Percentiles rank a stretch among this genome's conserved stretches.
These are phyloP conservation scores for Caenorhabditis sp. DNA, from an alignment of 2,888 invertebrate genomes.

Conservation along the genomic window DNA sequence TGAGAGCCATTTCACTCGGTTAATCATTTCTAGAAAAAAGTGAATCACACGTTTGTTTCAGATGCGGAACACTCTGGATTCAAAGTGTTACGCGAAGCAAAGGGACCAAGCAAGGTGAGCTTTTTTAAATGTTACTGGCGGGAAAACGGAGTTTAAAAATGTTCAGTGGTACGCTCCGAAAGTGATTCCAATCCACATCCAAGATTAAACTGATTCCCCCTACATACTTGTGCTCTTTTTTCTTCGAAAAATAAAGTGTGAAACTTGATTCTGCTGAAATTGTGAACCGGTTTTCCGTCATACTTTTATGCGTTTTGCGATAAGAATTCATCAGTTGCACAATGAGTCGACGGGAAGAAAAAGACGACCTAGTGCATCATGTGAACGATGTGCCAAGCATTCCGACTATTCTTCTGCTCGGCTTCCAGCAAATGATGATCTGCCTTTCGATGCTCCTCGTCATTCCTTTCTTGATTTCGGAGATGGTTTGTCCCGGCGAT, in stretches of 20 bases:
- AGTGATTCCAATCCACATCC: neutral
- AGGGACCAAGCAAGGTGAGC: neutral
- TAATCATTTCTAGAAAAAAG: neutral
- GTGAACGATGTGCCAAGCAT: slow-evolving; percentile 53
- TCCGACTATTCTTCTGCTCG: slow-evolving; percentile 42
- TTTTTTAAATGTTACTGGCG: too few relatives aligned
- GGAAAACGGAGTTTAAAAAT: too few relatives aligned
- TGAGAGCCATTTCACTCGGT: slow-evolving; percentile 2
- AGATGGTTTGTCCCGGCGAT: slow-evolving; percentile 71
- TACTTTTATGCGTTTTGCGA: slow-evolving; percentile 27
- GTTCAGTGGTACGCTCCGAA: neutral
- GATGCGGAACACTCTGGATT: slow-evolving; percentile 6
- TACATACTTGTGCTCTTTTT: neutral
- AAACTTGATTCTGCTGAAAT: slow-evolving; percentile 18
- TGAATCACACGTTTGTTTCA: slow-evolving; percentile 1
- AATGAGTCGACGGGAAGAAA: slow-evolving; percentile 22
- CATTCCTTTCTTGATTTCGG: slow-evolving; percentile 69
- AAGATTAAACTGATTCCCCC: neutral
- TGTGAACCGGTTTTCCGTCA: slow-evolving; percentile 32
- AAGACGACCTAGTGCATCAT: slow-evolving; percentile 28
- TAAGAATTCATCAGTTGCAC: slow-evolving; percentile 22
- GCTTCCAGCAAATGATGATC: slow-evolving; percentile 72
- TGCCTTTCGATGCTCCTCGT: slow-evolving; percentile 74
- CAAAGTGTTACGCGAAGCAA: neutral
- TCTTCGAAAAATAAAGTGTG: neutral